Conservation (phyloP, 2,888 invertebrate species). For the Synergus gifuensis region DNA sequence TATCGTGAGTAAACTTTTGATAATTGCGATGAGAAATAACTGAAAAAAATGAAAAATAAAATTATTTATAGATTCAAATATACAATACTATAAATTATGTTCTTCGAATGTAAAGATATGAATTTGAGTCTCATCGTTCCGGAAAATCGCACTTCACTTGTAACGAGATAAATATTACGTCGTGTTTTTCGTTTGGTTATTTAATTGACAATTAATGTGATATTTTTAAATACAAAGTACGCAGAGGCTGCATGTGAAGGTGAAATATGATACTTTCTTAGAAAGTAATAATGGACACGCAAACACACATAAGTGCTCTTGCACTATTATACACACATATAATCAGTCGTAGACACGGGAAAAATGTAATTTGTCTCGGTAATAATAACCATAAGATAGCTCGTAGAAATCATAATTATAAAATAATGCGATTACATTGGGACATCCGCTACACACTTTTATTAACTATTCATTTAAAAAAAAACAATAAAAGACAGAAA, state of each 20-base stretch:
- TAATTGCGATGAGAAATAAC: too few species aligned
- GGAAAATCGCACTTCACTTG: not conserved
- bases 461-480: not conserved
- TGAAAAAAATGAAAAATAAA: too few species aligned
- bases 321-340: conserved; percentile 9
- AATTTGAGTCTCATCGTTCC: not conserved
- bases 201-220: not conserved
- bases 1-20: not conserved
- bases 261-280: conserved; percentile 33
- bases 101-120: not conserved
- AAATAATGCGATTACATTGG: not conserved
- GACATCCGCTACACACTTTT: not conserved
- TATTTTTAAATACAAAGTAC: not conserved
- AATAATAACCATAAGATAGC: not conserved
- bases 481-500: not conserved
- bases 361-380: not conserved
- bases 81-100: too few species aligned
- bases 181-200: conserved; percentile 8
- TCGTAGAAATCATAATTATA: not conserved
- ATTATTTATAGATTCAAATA: too few species aligned
- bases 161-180: conserved; percentile 15
- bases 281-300: conserved; percentile 23
- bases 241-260: not conserved
- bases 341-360: conserved; percentile 1
- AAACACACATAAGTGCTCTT: conserved; percentile 11